A percentile compares a stretch with the other conserved stretches of the same genome.
Evolutionary conservation across 1,140 invertebrate genomes (phyloP).

Genomic region (Eciton burchellii): DNA sequence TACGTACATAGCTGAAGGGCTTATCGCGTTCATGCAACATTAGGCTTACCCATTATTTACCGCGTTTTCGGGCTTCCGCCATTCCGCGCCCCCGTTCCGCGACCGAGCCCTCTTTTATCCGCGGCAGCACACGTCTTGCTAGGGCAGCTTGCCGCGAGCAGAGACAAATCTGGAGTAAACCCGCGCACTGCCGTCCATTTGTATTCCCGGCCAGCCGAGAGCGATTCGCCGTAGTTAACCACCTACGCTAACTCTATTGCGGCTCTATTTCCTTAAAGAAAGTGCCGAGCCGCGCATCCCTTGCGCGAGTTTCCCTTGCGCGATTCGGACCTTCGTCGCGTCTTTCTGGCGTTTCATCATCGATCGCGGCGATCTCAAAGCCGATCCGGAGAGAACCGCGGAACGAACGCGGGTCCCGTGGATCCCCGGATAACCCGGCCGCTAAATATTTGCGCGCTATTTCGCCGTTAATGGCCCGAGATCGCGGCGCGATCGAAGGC

Average conservation of each 20-base stretch:
- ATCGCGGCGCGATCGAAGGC: constrained; percentile 63
- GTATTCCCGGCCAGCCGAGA: constrained; percentile 30
- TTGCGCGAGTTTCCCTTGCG: background rate
- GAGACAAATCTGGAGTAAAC: constrained; percentile 59
- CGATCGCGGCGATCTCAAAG: background rate
- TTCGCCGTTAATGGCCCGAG: constrained; percentile 48
- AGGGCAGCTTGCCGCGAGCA: constrained; percentile 25
- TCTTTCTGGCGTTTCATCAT: constrained; percentile 38
- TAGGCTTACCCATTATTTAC: constrained; percentile 83
- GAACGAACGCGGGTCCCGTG: background rate
- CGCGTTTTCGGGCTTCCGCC: constrained; percentile 75
- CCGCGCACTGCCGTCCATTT: constrained; percentile 44
- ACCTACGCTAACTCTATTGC: background rate
- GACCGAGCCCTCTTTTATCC: constrained; percentile 49
- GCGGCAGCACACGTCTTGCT: constrained; percentile 60
- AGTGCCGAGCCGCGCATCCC: background rate
- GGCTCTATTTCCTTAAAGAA: constrained; percentile 27
- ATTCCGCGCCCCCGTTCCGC: constrained; percentile 67
- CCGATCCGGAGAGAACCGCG: background rate
- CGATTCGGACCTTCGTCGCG: no score
- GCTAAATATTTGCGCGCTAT: constrained; percentile 52
- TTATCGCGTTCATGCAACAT: constrained; percentile 86
- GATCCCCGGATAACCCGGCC: background rate
- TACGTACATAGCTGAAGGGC: constrained; percentile 77
- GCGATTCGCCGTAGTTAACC: constrained; percentile 3